Evolutionary conservation across 2,888 invertebrate species (phyloP).

Genomic region (Ecliptopera silaceata): DNA sequence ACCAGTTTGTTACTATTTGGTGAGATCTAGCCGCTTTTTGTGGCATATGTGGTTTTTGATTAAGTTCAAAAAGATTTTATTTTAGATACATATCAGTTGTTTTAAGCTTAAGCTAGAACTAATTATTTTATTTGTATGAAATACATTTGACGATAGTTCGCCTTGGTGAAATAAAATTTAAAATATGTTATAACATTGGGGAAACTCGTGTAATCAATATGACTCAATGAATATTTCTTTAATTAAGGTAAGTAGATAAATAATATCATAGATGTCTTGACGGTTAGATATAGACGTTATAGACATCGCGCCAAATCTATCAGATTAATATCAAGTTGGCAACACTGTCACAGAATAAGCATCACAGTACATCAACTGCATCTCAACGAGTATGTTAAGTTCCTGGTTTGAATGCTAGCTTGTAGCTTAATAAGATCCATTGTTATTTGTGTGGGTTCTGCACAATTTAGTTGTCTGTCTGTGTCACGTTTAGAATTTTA

Average conservation of each 20-base stretch:
- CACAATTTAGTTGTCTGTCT: constrained; percentile 30
- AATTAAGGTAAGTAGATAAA: no score
- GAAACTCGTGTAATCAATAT: no score
- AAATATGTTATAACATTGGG: no score
- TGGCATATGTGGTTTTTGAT: background rate
- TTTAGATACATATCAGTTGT: no score
- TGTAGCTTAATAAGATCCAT: constrained; percentile 32
- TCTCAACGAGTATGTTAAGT: constrained; percentile 29
- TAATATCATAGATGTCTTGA: no score
- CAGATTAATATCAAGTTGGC: constrained; percentile 8
- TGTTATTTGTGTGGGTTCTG: constrained; percentile 32
- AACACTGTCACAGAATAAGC: constrained; percentile 18
- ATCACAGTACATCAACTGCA: constrained; percentile 4
- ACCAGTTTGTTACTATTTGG: background rate
- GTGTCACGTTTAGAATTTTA: constrained; percentile 26
- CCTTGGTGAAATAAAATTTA: no score
- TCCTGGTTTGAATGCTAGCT: constrained; percentile 28
- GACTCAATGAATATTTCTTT: no score
- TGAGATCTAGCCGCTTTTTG: background rate
- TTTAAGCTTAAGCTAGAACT: no score
- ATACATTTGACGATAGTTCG: no score
- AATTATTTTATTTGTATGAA: no score
- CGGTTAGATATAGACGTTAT: no score
- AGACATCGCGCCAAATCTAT: constrained; percentile 1
- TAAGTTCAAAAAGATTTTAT: no score